Evolutionary conservation across 2,797 vertebrate species (phyloP).

Genomic region (Enteromius argenteus): DNA sequence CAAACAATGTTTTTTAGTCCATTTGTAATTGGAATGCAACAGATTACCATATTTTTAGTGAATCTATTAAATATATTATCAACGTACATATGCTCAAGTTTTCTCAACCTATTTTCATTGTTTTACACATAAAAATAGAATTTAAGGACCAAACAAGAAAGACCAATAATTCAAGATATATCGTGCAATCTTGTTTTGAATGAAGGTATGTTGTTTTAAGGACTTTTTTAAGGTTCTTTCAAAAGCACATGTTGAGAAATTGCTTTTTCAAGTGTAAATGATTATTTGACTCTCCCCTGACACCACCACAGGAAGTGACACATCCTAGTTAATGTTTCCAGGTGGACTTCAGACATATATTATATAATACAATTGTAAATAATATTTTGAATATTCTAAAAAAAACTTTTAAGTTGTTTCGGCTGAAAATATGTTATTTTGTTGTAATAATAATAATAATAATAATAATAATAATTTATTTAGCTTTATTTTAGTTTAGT

Average conservation of each 20-base stretch:
- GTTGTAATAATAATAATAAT: too few relatives aligned
- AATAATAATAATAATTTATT: neutral
- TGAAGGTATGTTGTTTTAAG: neutral
- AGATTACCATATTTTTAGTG: neutral
- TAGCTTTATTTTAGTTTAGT: neutral
- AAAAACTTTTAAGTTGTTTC: neutral
- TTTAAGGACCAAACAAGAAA: too few relatives aligned
- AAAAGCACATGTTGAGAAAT: neutral
- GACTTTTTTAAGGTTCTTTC: neutral
- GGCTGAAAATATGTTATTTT: neutral
- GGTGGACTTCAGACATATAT: conserved; percentile 31
- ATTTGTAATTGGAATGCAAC: neutral
- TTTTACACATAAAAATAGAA: neutral
- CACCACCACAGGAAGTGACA: conserved; percentile 4
- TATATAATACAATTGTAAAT: neutral
- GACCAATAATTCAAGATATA: neutral
- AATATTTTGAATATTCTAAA: too few relatives aligned
- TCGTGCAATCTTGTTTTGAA: neutral
- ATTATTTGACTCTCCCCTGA: neutral
- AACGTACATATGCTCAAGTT: neutral
- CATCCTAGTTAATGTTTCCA: conserved; percentile 42
- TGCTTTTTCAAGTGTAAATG: neutral
- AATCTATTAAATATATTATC: neutral
- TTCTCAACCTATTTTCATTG: neutral
- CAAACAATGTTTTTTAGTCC: neutral